phyloP scores from a whole-genome alignment of 1,140 invertebrate genomes.

The Drosophila lini region DNA sequence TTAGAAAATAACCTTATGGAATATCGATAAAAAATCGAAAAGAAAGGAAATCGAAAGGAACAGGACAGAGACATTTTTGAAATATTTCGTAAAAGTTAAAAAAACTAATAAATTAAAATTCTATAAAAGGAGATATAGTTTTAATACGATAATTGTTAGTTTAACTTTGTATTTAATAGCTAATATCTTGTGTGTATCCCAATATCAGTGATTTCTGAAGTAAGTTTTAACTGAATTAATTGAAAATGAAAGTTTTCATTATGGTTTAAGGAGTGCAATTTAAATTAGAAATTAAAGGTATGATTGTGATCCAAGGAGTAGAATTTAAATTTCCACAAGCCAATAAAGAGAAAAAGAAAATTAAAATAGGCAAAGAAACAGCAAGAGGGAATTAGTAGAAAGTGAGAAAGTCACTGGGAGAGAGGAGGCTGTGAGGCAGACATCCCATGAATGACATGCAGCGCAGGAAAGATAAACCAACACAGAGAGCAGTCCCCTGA shows the following conservation, averaged over 20 bases:
- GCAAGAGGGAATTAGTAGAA: background rate
- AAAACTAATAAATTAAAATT: too few relatives aligned
- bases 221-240: background rate
- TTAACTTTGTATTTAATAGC: background rate
- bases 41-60: background rate
- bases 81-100: background rate
- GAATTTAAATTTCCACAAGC: slow-evolving; percentile 48
- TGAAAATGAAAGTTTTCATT: background rate
- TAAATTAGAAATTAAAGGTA: background rate
- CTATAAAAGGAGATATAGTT: background rate
- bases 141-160: background rate
- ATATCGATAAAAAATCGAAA: background rate
- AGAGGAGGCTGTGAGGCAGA: slow-evolving; percentile 15
- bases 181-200: background rate
- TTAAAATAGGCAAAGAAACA: background rate
- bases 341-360: slow-evolving; percentile 18
- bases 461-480: slow-evolving; percentile 36
- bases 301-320: background rate
- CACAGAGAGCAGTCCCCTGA: slow-evolving; percentile 42
- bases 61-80: background rate
- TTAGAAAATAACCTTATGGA: background rate
- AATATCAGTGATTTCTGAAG: background rate
- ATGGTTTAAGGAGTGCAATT: too few relatives aligned
- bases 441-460: slow-evolving; percentile 35
- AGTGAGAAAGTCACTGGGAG: background rate